These are phyloP conservation scores for Epinephelus cyanopodus DNA, from an alignment of 2,113 vertebrate genomes.

Conservation along the genomic window DNA sequence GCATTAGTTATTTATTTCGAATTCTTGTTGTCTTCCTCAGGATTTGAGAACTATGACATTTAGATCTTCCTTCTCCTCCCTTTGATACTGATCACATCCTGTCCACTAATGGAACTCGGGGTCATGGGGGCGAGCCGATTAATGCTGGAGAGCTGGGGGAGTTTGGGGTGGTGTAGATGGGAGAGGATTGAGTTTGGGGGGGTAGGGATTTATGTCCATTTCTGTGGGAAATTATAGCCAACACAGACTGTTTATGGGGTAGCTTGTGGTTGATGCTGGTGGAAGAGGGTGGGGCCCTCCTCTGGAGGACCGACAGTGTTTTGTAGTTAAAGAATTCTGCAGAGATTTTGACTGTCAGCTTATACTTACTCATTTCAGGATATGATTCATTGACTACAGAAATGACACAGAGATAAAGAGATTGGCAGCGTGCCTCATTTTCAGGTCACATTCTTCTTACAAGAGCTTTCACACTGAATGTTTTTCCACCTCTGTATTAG, in stretches of 20 bases:
- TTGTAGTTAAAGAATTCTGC: neutral
- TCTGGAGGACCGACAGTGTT: neutral
- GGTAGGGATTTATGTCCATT: conserved; percentile 38
- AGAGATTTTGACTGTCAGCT: neutral
- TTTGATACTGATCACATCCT: conserved; percentile 6
- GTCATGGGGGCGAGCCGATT: conserved; percentile 57
- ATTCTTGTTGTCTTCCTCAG: neutral
- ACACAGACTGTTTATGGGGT: conserved; percentile 16
- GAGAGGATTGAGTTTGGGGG: conserved; percentile 43
- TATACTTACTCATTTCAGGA: neutral
- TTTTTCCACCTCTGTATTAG: neutral
- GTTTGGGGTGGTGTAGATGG: conserved; percentile 3
- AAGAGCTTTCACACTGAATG: neutral
- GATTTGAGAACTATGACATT: neutral
- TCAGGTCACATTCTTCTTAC: neutral
- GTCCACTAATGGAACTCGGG: neutral
- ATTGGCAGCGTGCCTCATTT: neutral
- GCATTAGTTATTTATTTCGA: conserved; percentile 1
- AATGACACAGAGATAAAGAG: neutral
- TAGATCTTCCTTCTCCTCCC: neutral
- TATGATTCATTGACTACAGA: neutral
- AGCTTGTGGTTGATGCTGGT: conserved; percentile 30
- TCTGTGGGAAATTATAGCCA: conserved; percentile 23
- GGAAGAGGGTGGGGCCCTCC: conserved; percentile 7
- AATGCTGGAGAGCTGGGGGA: conserved; percentile 13